Base-by-base conservation (phyloP, 2,797 vertebrate genomes). In the Hapalemur alaotrensis region DNA sequence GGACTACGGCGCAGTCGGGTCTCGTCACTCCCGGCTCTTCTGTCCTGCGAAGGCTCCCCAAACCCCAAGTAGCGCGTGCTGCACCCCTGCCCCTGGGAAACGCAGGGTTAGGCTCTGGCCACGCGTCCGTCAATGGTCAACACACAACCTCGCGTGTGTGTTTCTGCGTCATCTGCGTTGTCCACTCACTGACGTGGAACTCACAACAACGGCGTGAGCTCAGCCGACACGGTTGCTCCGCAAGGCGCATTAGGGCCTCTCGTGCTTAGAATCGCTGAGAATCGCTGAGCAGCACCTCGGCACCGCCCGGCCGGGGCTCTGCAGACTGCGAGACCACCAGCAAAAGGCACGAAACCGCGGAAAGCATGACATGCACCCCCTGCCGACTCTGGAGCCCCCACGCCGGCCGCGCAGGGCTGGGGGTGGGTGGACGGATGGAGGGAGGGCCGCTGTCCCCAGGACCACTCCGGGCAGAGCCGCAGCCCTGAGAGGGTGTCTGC, bases 21-120 rank as follows among this genome's bases (percentile, higher is more conserved):
- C 79, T 17, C 35, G 0, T 12, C 1, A 10, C 25, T 9, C 25
- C 18, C 25, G 0, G 28, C 12, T 1, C 3, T n/a, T 30, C n/a
- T 10, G 78, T 10, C n/a, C 52, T 30, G 25, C 5, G 4, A 22
- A 17, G 7, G 10, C 52, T 30, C 20, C n/a, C 3, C 79, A 20
- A 32, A n/a, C 23, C 5, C 25, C 1, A 9, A 5, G 25, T 12
- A 4, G 3, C 1, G 35, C 30, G 10, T 3, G 25, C 78, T 18
- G 78, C 25, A 54, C 35, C 8, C 1, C 14, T 2, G 35, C 38
- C 18, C 79, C 32, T 30, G 54, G 78, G 32, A 54, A 5, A 75
- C 2, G 4, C 43, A 25, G 23, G 41, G 20, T 15, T 23, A 28
- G 57, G 3, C 11, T 59, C 57, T 28, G 57, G 57, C 10, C 57